Evolutionary conservation across 2,888 invertebrate genomes (phyloP).

Genomic region (Amiota communis): DNA sequence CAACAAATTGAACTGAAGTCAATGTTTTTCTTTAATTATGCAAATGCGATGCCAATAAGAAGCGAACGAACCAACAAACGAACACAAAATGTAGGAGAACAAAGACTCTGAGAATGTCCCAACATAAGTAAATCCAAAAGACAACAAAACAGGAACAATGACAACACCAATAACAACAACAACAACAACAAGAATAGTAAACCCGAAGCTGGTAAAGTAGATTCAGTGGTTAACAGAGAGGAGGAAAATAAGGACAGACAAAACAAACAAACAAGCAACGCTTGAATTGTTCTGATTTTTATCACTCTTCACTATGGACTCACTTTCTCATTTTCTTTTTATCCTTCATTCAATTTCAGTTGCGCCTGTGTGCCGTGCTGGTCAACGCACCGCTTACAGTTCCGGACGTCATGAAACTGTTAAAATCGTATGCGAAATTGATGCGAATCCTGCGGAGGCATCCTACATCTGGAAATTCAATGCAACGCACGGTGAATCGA

Average conservation of each 20-base stretch:
- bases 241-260: background rate
- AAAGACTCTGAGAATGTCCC: background rate
- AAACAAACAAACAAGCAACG: conserved; percentile 11
- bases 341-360: conserved; percentile 73
- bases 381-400: conserved; percentile 81
- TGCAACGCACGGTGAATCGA: conserved; percentile 79
- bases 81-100: background rate
- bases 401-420: conserved; percentile 82
- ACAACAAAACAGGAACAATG: background rate
- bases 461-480: conserved; percentile 85
- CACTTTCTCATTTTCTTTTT: conserved; percentile 5
- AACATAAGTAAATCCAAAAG: background rate
- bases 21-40: conserved; percentile 64
- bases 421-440: conserved; percentile 81
- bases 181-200: conserved; percentile 7
- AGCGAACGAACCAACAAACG: background rate
- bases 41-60: conserved; percentile 52
- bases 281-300: conserved; percentile 1
- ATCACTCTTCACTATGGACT: conserved; percentile 35
- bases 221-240: conserved; percentile 3
- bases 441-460: conserved; percentile 82
- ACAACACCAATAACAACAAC: conserved; percentile 24
- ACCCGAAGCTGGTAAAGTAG: background rate
- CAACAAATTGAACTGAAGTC: conserved; percentile 51
- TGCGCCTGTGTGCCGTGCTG: conserved; percentile 81